Evolutionary conservation across 2,113 vertebrate species (phyloP).

Genomic region (mouse (Mus musculus)): GRCm39 chr6:25593001-25593500

Average conservation of each 20-base stretch:
- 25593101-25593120: too few species aligned
- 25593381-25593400: not conserved
- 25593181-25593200: not conserved
- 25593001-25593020: not conserved
- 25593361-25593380: not conserved
- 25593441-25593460: not conserved
- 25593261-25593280: not conserved
- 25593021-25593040: too few species aligned
- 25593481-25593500: too few species aligned
- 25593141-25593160: not conserved
- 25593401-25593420: not conserved
- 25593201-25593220: not conserved
- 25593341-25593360: not conserved
- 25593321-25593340: not conserved
- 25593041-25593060: not conserved
- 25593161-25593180: too few species aligned
- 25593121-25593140: not conserved
- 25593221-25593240: not conserved
- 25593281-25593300: not conserved
- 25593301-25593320: not conserved
- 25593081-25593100: not conserved
- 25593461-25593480: too few species aligned
- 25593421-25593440: not conserved
- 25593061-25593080: not conserved
- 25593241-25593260: not conserved